Evolutionary conservation across 2,888 invertebrate genomes (phyloP), one percentile per base, ranked within the genome.

Genomic region (Onthophagus sagittarius): DNA sequence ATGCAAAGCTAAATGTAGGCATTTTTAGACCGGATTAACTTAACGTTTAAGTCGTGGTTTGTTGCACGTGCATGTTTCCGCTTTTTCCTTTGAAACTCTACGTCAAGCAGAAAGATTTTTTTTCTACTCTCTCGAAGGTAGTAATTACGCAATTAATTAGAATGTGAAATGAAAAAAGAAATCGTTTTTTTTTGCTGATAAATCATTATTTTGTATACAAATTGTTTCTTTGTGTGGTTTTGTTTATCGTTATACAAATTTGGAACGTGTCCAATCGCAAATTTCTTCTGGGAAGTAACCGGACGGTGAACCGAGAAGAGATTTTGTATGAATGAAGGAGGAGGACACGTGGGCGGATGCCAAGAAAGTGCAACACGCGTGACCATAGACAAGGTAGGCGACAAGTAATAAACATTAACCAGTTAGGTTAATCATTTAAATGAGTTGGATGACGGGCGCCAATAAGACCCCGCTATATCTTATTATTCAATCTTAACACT

Each of bases 361-460:
- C 72, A 75, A 53, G 39, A 53, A 53, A 53, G 39, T 53, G 39
- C 39, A 53, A 53, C 23, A 23, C 75, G 76, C 75, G 75, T 76
- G 76, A 77, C 77, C 77, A 76, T 73, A 73, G 73, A 75, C 72
- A 72, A 77, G 76, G 79, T 80, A 79, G 80, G 80, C 79, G 79
- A 78, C 76, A 75, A 78, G 78, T 79, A 78, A 79, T 79, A 79
- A 79, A 79, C 78, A 77, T 78, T 79, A 75, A 77, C 79, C 77
- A 75, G 78, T 73, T 75, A 14, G 77, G 73, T 77, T 77, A 77
- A 77, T 77, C 77, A 77, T 77, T 76, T 75, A 78, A 79, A 79
- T 23, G 23, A 78, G 23, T 79, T 79, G 79, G 80, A 79, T 79
- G 79, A 78, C 77, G 75, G 81, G 81, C 81, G 81, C 79, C 81